Evolutionary conservation across 2,113 vertebrate genomes (phyloP), one percentile per base, ranked within the genome.

Genomic region (Actinemys pallida): DNA sequence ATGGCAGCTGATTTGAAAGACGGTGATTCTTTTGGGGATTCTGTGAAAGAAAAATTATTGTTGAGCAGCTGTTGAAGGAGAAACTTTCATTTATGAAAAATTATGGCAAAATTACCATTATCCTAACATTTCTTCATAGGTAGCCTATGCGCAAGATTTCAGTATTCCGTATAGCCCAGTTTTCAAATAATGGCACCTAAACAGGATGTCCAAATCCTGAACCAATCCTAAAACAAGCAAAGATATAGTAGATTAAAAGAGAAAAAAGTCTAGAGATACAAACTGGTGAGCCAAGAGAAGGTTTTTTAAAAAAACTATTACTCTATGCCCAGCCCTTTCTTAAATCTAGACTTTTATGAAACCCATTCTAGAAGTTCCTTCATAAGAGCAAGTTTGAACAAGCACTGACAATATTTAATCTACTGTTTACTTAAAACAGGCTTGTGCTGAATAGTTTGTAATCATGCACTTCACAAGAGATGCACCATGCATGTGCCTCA

Each of bases 391-490:
- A 3, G 90, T 93, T 95, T 96, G 94, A 96, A 93, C 89, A 95
- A 87, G 89, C 90, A 89, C 76, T 95, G 94, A 96, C 96, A 98
- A 98, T 98, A 96, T 97, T 97, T 97, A 96, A 98, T 97, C 98
- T 92, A 94, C 95, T 98, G 94, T 98, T 98, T 97, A 96, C 97
- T 98, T 97, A 98, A 95, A 98, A 98, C 95, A 98, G 96, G 96
- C 93, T 96, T 97, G 90, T 91, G 87, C 83, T 97, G 96, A 98
- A 98, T 96, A 96, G 93, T 95, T 98, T 96, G 91, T 94, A 97
- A 97, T 97, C 96, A 97, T 49, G 94, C 96, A 95, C 89, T 97
- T 97, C 97, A 86, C 79, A 96, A 98, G 97, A 97, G 93, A 95
- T 95, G 76, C 94, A 93, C 90, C 92, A 88, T 84, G 93, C 4